Percentiles rank a stretch among this genome's conserved stretches.
Conservation (phyloP, 1,140 invertebrate species). For the Neuroterus valhalla region DNA sequence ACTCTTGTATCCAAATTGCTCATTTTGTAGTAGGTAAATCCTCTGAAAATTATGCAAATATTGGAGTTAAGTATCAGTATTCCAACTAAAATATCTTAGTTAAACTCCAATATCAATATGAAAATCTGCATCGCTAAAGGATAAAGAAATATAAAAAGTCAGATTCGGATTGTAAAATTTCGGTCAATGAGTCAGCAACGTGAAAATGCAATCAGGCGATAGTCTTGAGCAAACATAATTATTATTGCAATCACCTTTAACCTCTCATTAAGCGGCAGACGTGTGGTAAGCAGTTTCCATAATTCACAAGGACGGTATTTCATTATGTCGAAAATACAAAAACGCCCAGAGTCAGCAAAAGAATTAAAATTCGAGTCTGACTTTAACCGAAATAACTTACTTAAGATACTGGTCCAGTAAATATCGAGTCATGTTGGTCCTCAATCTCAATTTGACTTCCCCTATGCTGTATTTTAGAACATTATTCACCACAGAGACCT, state of each 20-base stretch:
- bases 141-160: too few species aligned
- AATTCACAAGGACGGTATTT: not conserved
- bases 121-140: too few species aligned
- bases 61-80: not conserved
- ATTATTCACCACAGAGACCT: slow-evolving; percentile 94
- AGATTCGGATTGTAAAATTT: too few species aligned
- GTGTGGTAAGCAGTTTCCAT: slow-evolving; percentile 5
- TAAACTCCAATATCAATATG: too few species aligned
- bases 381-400: slow-evolving; percentile 77
- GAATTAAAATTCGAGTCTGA: not conserved
- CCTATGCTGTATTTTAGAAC: slow-evolving; percentile 95
- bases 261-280: not conserved
- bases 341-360: not conserved
- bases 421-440: slow-evolving; percentile 91
- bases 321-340: not conserved
- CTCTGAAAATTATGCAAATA: slow-evolving; percentile 77
- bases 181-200: too few species aligned
- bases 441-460: slow-evolving; percentile 92
- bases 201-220: not conserved
- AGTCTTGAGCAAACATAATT: too few species aligned
- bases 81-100: too few species aligned
- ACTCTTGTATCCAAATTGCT: slow-evolving; percentile 95
- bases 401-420: slow-evolving; percentile 94
- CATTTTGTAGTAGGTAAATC: slow-evolving; percentile 98
- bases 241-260: slow-evolving; percentile 9